Evolutionary conservation across 2,888 invertebrate species (phyloP).

Genomic region (Aporophyla lueneburgensis): DNA sequence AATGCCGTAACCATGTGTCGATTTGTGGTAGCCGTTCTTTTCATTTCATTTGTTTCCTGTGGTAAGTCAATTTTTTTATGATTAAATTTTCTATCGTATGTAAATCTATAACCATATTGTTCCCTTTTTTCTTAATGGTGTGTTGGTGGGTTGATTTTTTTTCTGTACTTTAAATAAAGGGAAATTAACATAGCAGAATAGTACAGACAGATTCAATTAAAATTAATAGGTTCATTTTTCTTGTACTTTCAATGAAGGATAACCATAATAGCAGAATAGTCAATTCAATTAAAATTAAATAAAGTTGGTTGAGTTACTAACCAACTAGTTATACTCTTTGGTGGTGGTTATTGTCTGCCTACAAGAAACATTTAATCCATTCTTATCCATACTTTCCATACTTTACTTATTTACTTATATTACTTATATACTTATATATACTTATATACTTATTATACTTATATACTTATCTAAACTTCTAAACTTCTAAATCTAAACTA

Average conservation of each 20-base stretch:
- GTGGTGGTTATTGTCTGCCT: too few species aligned
- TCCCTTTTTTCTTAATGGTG: background rate
- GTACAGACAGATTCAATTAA: background rate
- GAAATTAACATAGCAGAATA: background rate
- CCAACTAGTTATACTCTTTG: too few species aligned
- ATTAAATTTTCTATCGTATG: background rate
- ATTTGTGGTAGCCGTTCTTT: slow-evolving; percentile 4
- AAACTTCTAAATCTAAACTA: too few species aligned
- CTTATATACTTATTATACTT: too few species aligned
- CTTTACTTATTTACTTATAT: too few species aligned
- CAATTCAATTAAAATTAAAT: background rate
- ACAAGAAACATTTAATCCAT: too few species aligned
- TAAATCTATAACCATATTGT: background rate
- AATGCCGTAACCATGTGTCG: slow-evolving; percentile 47
- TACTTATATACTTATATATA: too few species aligned
- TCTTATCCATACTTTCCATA: too few species aligned
- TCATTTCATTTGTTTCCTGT: slow-evolving; percentile 10
- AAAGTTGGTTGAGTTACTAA: too few species aligned
- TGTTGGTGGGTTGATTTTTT: background rate
- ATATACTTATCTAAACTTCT: too few species aligned
- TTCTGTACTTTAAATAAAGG: background rate
- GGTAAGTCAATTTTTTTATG: slow-evolving; percentile 29
- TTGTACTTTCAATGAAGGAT: background rate
- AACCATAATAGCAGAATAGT: background rate
- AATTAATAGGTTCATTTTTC: background rate